Percentiles rank a stretch among this genome's conserved stretches.
Conservation (phyloP, 35 echinoderm and acorn worm species). For the Strongylocentrotus purpuratus region DNA sequence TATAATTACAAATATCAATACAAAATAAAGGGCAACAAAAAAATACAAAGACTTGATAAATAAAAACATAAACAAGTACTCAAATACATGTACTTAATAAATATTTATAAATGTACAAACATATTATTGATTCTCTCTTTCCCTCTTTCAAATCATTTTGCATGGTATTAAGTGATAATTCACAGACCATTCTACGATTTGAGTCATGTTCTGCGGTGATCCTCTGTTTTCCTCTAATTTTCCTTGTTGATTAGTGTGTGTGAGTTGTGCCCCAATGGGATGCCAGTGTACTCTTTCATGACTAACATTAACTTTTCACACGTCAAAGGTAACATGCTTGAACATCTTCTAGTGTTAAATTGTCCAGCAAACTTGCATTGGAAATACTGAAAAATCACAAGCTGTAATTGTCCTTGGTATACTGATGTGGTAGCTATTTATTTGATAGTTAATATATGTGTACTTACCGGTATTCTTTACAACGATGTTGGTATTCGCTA, state of each 20-base stretch:
- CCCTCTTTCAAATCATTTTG: background rate
- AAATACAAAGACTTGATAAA: background rate
- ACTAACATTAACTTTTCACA: background rate
- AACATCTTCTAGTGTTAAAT: too few relatives aligned
- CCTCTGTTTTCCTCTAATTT: background rate
- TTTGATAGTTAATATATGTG: too few relatives aligned
- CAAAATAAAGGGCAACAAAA: background rate
- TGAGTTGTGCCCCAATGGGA: background rate
- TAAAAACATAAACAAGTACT: background rate
- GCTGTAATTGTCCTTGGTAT: too few relatives aligned
- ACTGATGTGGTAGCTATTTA: too few relatives aligned
- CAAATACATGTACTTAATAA: background rate
- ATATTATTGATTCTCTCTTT: background rate
- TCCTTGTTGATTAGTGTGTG: background rate
- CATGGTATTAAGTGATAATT: too few relatives aligned
- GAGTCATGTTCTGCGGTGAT: background rate
- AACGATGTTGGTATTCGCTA: too few relatives aligned
- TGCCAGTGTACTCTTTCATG: background rate
- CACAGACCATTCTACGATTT: background rate
- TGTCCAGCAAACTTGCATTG: too few relatives aligned
- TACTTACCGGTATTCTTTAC: too few relatives aligned
- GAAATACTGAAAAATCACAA: too few relatives aligned
- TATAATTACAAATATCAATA: background rate
- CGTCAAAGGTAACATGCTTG: too few relatives aligned
- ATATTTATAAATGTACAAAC: background rate